These are phyloP conservation scores for Eilema sororculum DNA, from an alignment of 2,888 invertebrate genomes.

Conservation along the genomic window DNA sequence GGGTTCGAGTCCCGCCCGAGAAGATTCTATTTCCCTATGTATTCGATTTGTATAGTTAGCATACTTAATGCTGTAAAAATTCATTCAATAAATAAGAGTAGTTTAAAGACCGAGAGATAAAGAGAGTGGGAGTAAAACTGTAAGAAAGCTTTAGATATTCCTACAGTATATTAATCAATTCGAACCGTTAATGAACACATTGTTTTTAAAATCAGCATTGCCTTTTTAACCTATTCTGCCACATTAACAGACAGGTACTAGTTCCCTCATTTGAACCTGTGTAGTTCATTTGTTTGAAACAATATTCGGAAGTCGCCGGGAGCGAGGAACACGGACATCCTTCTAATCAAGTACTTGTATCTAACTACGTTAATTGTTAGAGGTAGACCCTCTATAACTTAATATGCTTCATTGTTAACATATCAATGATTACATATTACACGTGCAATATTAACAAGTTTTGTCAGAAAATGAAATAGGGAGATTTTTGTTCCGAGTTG, in stretches of 20 bases:
- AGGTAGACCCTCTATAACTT: slow-evolving; percentile 42
- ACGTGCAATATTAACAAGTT: slow-evolving; percentile 4
- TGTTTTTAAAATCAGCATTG: not conserved
- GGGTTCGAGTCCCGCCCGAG: no score
- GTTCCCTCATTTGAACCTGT: slow-evolving; percentile 28
- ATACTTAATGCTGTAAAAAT: no score
- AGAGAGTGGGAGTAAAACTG: not conserved
- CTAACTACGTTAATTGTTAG: slow-evolving; percentile 70
- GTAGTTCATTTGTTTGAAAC: slow-evolving; percentile 68
- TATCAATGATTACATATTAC: slow-evolving; percentile 20
- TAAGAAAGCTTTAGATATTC: not conserved
- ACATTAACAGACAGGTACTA: slow-evolving; percentile 12
- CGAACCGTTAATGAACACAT: not conserved
- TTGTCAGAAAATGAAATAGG: not conserved
- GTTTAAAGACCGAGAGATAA: no score
- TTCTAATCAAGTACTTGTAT: slow-evolving; percentile 68
- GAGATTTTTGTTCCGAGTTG: not conserved
- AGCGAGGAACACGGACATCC: slow-evolving; percentile 74
- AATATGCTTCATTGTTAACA: slow-evolving; percentile 46
- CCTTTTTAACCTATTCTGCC: not conserved
- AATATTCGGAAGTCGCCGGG: slow-evolving; percentile 70
- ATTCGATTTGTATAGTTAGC: no score
- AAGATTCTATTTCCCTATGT: no score
- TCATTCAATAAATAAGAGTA: no score
- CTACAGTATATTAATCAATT: not conserved